Percentiles rank a stretch among this genome's conserved stretches.
phyloP scores from a whole-genome alignment of 2,888 invertebrate species.

The Spodoptera picta region DNA sequence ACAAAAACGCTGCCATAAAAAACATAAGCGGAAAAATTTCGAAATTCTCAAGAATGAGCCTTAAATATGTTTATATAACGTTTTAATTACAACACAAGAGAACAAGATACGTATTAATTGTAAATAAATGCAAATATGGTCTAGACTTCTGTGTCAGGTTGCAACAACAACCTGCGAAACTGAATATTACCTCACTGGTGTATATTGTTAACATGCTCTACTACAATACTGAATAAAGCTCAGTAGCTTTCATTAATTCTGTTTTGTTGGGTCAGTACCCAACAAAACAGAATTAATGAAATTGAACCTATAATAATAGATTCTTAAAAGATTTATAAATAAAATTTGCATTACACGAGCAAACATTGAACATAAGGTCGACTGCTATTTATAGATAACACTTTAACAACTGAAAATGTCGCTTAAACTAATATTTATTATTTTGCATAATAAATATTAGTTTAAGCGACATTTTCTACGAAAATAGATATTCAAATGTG shows the following conservation, averaged over 20 bases:
- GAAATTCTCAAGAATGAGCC: conserved; percentile 15
- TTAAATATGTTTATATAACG: conserved; percentile 34
- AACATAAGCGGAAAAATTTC: conserved; percentile 1
- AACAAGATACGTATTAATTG: conserved; percentile 44
- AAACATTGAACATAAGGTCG: too few species aligned
- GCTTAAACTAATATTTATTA: too few species aligned
- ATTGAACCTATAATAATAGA: too few species aligned
- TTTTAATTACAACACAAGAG: conserved; percentile 43
- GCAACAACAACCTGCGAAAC: conserved; percentile 35
- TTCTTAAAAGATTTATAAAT: too few species aligned
- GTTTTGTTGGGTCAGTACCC: too few species aligned
- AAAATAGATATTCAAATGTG: too few species aligned
- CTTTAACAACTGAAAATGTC: too few species aligned
- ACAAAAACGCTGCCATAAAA: conserved; percentile 9
- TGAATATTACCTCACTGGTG: conserved; percentile 31
- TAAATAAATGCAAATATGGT: conserved; percentile 54
- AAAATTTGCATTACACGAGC: too few species aligned
- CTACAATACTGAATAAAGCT: not conserved
- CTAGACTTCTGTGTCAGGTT: conserved; percentile 49
- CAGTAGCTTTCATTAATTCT: too few species aligned
- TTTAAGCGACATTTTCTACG: too few species aligned
- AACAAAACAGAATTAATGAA: not conserved
- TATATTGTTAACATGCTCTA: conserved; percentile 21
- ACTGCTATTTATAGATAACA: too few species aligned
- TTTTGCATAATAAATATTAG: too few species aligned